phyloP scores from a whole-genome alignment of 1,140 invertebrate species.

The Scaptomyza pallida region DNA sequence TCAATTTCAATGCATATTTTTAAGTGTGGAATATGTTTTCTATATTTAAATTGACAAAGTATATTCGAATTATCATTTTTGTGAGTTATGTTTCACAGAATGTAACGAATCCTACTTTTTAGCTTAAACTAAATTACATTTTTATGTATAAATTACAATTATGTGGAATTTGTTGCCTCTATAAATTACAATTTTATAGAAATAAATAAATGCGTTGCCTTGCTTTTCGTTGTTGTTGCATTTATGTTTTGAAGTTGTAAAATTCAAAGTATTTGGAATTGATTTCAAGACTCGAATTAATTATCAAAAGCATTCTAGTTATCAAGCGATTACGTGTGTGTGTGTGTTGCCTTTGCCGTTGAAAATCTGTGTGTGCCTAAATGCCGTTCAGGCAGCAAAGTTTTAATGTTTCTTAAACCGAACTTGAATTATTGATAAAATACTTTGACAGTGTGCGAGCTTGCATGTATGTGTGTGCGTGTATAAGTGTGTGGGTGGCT shows the following conservation, averaged over 20 bases:
- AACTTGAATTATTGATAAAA: conserved; percentile 22
- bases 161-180: too few relatives aligned
- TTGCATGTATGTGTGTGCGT: not conserved
- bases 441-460: conserved; percentile 8
- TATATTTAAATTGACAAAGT: not conserved
- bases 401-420: conserved; percentile 18
- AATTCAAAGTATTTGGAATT: too few relatives aligned
- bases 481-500: not conserved
- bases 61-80: not conserved
- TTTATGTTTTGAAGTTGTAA: too few relatives aligned
- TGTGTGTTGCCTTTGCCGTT: too few relatives aligned
- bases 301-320: too few relatives aligned
- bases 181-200: too few relatives aligned
- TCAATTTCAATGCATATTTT: not conserved
- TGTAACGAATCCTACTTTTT: not conserved
- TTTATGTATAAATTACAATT: not conserved
- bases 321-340: too few relatives aligned
- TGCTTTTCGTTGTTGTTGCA: too few relatives aligned
- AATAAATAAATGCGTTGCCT: too few relatives aligned
- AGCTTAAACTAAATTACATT: not conserved
- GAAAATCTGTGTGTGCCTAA: too few relatives aligned
- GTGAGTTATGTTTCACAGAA: not conserved
- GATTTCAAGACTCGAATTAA: too few relatives aligned
- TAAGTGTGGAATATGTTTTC: not conserved
- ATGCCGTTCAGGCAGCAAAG: conserved; percentile 7